Evolutionary conservation across 2,888 invertebrate species (phyloP), one percentile per base, ranked within the genome.

Genomic region (Agapetus fuscipes): DNA sequence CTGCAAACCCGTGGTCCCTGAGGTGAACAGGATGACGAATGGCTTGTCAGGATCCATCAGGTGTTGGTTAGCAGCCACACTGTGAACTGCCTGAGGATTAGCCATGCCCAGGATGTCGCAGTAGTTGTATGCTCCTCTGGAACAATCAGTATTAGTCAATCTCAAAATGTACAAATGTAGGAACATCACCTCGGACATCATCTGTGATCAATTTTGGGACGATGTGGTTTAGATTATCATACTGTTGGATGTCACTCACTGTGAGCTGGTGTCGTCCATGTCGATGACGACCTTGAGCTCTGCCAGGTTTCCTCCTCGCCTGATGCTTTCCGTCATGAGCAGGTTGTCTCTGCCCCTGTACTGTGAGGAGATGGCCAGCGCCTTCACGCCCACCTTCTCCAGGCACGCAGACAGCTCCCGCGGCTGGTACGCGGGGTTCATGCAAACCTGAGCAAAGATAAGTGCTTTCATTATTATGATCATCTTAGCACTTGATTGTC

Each of bases 1-100:
- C n/a, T n/a, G n/a, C n/a, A n/a, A n/a, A n/a, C 82, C 81, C 0
- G 90, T 87, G 1, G 86, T 86, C 12, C 86, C 87, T 1, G 89
- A 90, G 1, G 89, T 88, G 54, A 88, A 89, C 55, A 87, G 78
- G 49, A 93, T 80, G 55, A 83, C 86, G 50, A 76, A 78, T 0
- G 78, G 71, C 29, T 74, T 73, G 55, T 83, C 80, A 24, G 83
- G 76, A 33, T 75, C 68, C 9, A 87, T 66, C 1, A 56, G 50
- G 0, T 59, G 49, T 53, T 80, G 78, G 24, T 69, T 53, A 27
- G 64, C 68, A 25, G 60, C 59, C n/a, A 72, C 26, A 3, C 47
- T 45, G 2, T 48, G 39, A 3, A 50, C 49, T n/a, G n/a, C n/a
- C n/a, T n/a, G n/a, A n/a, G n/a, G n/a, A n/a, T 30, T 34, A 14